Evolutionary conservation across 2,113 vertebrate genomes (phyloP).

Genomic region (Loxodonta africana): DNA sequence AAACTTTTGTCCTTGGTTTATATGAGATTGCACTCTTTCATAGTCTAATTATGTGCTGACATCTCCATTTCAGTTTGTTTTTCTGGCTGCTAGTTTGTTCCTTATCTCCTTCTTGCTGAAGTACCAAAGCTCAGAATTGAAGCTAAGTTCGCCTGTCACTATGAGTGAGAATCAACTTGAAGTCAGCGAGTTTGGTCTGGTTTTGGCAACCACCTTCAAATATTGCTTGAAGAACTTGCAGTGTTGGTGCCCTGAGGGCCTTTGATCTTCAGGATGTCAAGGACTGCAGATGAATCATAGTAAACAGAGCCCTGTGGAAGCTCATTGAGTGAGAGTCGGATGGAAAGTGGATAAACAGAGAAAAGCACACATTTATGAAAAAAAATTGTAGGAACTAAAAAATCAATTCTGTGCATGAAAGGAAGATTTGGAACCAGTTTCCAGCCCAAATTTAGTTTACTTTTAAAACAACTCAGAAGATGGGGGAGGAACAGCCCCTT

Average conservation of each 20-base stretch:
- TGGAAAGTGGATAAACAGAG: constrained; percentile 39
- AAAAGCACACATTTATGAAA: constrained; percentile 1
- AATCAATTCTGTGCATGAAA: constrained; percentile 48
- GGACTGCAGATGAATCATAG: background rate
- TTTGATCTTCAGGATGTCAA: constrained; percentile 32
- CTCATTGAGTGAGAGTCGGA: background rate
- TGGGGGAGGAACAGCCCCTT: background rate
- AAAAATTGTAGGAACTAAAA: constrained; percentile 40
- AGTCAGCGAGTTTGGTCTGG: no score
- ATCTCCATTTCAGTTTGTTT: constrained; percentile 57
- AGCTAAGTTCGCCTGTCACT: background rate
- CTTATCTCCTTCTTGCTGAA: constrained; percentile 19
- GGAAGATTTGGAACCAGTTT: background rate
- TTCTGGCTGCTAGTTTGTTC: background rate
- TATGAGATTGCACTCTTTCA: background rate
- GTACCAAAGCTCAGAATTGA: constrained; percentile 41
- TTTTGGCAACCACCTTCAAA: background rate
- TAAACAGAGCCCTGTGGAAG: background rate
- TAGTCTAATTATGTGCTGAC: constrained; percentile 27
- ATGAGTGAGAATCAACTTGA: no score
- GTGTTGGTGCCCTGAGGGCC: background rate
- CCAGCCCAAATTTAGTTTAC: constrained; percentile 35
- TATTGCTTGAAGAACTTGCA: constrained; percentile 18
- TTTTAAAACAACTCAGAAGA: constrained; percentile 41
- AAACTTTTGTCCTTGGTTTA: constrained; percentile 57